Evolutionary conservation across 92 coral and sea anemone species (phyloP).

Genomic region (Epizoanthus stellaris): DNA sequence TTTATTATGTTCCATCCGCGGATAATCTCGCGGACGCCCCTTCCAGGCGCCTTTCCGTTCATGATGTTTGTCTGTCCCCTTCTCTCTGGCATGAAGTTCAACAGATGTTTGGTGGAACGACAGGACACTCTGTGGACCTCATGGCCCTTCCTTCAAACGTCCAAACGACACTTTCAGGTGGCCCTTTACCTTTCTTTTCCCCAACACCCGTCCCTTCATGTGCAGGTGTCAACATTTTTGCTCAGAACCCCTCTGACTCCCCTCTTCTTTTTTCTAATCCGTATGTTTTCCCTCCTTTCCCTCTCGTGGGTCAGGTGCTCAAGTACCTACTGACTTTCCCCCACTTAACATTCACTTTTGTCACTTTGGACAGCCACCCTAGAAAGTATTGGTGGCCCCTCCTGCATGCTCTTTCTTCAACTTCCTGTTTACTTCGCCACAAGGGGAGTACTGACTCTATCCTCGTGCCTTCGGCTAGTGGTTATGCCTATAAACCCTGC

Average conservation of each 20-base stretch:
- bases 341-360: too few relatives aligned
- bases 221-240: slow-evolving; percentile 12
- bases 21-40: slow-evolving; percentile 19
- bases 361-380: too few relatives aligned
- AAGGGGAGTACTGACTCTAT: slow-evolving; percentile 52
- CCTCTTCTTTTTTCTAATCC: slow-evolving; percentile 6
- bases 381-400: too few relatives aligned
- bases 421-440: slow-evolving; percentile 44
- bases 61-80: background rate
- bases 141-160: background rate
- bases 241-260: background rate
- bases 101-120: too few relatives aligned
- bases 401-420: background rate
- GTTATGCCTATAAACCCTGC: slow-evolving; percentile 47
- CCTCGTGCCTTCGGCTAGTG: slow-evolving; percentile 47
- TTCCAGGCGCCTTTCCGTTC: slow-evolving; percentile 12
- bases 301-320: background rate
- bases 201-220: slow-evolving; percentile 2
- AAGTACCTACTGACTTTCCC: too few relatives aligned
- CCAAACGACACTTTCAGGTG: background rate
- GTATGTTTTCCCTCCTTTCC: slow-evolving; percentile 31
- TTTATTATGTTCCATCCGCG: background rate
- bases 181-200: slow-evolving; percentile 8
- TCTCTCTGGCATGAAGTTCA: too few relatives aligned
- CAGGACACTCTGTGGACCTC: background rate